Evolutionary conservation across 1,140 invertebrate genomes (phyloP), one percentile per base, ranked within the genome.

Genomic region (Glomeris maerens): DNA sequence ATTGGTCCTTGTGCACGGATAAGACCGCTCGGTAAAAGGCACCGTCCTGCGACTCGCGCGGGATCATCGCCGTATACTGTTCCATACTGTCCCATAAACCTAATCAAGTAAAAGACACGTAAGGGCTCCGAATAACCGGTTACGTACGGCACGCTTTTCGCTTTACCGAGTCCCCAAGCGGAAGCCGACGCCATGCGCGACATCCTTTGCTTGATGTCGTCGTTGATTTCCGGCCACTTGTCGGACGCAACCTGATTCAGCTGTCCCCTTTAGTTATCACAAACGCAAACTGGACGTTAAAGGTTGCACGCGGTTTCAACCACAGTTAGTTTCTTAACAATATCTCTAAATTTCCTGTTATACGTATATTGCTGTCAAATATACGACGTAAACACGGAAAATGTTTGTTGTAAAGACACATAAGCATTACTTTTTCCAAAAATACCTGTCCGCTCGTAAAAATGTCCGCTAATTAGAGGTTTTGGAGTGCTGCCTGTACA

Each of bases 21-120:
- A 97, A 68, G n/a, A 98, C 89, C 0, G 93, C 91, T 53, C 92
- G 70, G 63, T 95, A 96, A 67, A 98, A 98, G 0, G 89, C 83
- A 1, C 92, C 91, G 62, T 98, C 93, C 64, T 89, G 88, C 0
- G 80, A 83, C 49, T 91, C 88, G 57, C 82, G 77, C 2, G 74
- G 71, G 17, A 76, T 68, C 40, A 64, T 57, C 27, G 62, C 61
- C 31, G 70, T 67, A 57, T 76, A 77, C 49, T 72, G 77, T 55
- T 86, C 80, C 89, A 98, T 94, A 7, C 79, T 80, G 25, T 89
- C 80, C 89, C 91, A 98, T 52, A 74, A 61, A 25, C 66, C 71
- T 71, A 47, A 25, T 62, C 49, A 28, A 54, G n/a, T 26, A 38
- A 25, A 17, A 45, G 39, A 27, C 10, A 47, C 10, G 23, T 20